Base-by-base conservation (phyloP, 2,797 vertebrate genomes). In the Lithobates pipiens region DNA sequence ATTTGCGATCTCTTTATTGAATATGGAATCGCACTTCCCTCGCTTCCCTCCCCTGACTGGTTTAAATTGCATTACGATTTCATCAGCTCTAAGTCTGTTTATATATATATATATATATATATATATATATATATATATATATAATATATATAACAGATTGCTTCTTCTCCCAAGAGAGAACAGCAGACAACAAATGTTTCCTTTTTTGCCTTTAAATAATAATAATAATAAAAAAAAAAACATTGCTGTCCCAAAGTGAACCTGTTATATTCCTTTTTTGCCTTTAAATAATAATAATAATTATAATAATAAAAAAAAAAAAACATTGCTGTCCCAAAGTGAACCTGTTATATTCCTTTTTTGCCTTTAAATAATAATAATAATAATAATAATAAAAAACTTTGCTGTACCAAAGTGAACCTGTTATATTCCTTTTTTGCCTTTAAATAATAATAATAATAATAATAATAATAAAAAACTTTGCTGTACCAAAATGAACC, bases 51-150 rank as follows among this genome's bases (percentile, higher is more conserved):
- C 70, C 63, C 29, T 75, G 25, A 50, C 23, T 27, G 21, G 44
- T n/a, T 71, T 72, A 77, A 63, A 77, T 86, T 42, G 74, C 80
- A 83, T 75, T 77, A 85, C 72, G 72, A 88, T 85, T 57, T 91
- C 50, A 88, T 85, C 71, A 80, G 27, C 78, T 86, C 63, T 21
- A 61, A 82, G 88, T 90, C 91, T 93, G 90, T 91, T 57, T 32
- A 29, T 29, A 29, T 29, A 29, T 29, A 29, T 29, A 29, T 29
- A 29, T 29, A 29, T 29, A 29, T 29, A 29, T 29, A 29, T 29
- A 29, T 29, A 29, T 29, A 72, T 65, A 27, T 39, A 85, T 29
- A 29, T 29, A 29, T 29, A 29, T 29, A 29, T 29, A 29, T 29
- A 29, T 29, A 29, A n/a, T n/a, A n/a, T 57, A 72, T 65, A 27